Conservation (phyloP, 1,140 invertebrate genomes). For the Drosophila obscura region DNA sequence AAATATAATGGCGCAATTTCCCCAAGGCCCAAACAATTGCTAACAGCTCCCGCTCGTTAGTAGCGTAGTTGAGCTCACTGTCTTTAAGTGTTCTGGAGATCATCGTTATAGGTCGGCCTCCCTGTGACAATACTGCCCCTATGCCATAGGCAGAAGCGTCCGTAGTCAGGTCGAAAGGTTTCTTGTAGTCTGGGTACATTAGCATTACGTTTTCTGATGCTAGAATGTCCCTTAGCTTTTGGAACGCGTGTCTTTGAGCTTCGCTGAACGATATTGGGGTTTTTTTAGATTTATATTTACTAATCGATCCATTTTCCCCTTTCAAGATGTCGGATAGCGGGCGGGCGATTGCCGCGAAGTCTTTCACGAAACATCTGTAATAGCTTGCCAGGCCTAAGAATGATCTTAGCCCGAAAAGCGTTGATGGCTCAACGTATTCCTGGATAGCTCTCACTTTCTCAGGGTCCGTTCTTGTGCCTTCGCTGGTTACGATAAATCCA, state of each 20-base stretch:
- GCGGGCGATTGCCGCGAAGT: not conserved
- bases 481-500: no score
- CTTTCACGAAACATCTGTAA: constrained; percentile 17
- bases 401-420: not conserved
- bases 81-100: not conserved
- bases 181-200: not conserved
- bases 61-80: not conserved
- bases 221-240: no score
- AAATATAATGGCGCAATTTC: no score
- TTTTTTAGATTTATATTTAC: not conserved
- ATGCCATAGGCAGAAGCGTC: no score
- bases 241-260: no score
- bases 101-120: not conserved
- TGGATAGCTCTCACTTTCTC: no score
- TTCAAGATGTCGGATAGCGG: constrained; percentile 16
- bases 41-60: no score
- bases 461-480: no score
- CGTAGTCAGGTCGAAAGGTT: not conserved
- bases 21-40: no score
- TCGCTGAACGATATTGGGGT: no score
- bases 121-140: no score
- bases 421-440: not conserved
- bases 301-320: not conserved
- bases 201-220: constrained; percentile 3
- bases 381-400: not conserved